Percentiles rank a stretch among this genome's conserved stretches.
phyloP scores from a whole-genome alignment of 2,888 invertebrate species.

The Eudemis profundana region DNA sequence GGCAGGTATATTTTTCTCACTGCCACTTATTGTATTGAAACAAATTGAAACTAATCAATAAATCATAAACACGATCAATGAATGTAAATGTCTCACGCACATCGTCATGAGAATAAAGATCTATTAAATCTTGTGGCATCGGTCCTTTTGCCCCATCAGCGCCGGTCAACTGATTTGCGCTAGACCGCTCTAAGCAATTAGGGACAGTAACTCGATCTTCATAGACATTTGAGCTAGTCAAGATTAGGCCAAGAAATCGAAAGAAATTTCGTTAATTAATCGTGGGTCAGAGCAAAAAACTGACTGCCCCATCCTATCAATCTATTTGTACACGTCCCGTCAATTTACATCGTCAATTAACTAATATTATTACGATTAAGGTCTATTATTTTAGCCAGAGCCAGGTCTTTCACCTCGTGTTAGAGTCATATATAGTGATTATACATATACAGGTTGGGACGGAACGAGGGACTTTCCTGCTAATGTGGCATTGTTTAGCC shows the following conservation, averaged over 20 bases:
- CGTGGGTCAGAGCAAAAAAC: background rate
- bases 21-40: conserved; percentile 13
- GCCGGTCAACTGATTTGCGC: conserved; percentile 60
- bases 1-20: background rate
- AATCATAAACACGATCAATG: conserved; percentile 47
- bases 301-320: conserved; percentile 1
- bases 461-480: too few relatives aligned
- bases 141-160: conserved; percentile 63
- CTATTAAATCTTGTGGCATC: conserved; percentile 45
- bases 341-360: conserved; percentile 5
- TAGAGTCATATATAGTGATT: too few relatives aligned
- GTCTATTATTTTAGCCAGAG: background rate
- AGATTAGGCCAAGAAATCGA: conserved; percentile 47
- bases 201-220: conserved; percentile 63
- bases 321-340: background rate
- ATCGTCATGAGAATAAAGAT: conserved; percentile 31
- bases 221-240: conserved; percentile 56
- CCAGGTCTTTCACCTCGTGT: background rate
- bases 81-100: conserved; percentile 50
- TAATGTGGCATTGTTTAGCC: too few relatives aligned
- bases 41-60: conserved; percentile 37
- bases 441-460: too few relatives aligned
- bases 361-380: background rate
- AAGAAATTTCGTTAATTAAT: conserved; percentile 38
- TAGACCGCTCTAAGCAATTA: conserved; percentile 59